Evolutionary conservation across 2,113 vertebrate species (phyloP).

Genomic region (Notothenia coriiceps): DNA sequence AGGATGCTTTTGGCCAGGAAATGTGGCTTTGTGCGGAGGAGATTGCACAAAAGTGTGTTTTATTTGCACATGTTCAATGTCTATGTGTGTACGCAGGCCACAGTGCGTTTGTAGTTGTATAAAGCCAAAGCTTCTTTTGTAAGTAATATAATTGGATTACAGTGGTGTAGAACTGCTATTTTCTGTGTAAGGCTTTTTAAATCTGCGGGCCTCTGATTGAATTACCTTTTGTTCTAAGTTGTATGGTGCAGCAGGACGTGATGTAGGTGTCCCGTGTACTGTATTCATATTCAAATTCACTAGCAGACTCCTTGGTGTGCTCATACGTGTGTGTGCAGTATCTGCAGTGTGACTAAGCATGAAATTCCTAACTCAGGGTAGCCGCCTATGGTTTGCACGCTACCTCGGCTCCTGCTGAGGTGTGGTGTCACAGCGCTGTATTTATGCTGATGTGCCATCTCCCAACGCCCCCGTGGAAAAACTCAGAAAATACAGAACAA

Average conservation of each 20-base stretch:
- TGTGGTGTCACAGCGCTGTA: constrained; percentile 26
- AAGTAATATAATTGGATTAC: constrained; percentile 67
- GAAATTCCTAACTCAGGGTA: constrained; percentile 46
- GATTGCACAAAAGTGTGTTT: constrained; percentile 33
- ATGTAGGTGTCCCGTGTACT: constrained; percentile 15
- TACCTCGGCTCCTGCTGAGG: constrained; percentile 44
- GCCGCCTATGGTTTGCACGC: constrained; percentile 47
- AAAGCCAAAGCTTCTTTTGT: constrained; percentile 45
- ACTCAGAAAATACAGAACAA: not conserved
- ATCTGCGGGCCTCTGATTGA: constrained; percentile 52
- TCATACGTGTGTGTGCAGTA: constrained; percentile 3
- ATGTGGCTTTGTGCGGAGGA: constrained; percentile 36
- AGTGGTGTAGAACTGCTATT: constrained; percentile 43
- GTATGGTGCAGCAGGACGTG: constrained; percentile 21
- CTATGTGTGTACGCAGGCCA: constrained; percentile 16
- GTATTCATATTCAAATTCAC: constrained; percentile 48
- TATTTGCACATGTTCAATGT: constrained; percentile 31
- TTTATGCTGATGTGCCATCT: constrained; percentile 34
- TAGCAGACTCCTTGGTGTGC: constrained; percentile 14
- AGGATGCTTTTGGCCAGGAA: constrained; percentile 30
- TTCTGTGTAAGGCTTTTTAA: constrained; percentile 46
- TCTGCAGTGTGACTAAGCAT: constrained; percentile 49
- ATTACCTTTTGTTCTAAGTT: constrained; percentile 60
- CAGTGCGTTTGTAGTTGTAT: constrained; percentile 1
- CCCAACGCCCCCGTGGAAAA: constrained; percentile 15